Evolutionary conservation across 2,888 invertebrate species (phyloP).

Genomic region (Polietes domitor): DNA sequence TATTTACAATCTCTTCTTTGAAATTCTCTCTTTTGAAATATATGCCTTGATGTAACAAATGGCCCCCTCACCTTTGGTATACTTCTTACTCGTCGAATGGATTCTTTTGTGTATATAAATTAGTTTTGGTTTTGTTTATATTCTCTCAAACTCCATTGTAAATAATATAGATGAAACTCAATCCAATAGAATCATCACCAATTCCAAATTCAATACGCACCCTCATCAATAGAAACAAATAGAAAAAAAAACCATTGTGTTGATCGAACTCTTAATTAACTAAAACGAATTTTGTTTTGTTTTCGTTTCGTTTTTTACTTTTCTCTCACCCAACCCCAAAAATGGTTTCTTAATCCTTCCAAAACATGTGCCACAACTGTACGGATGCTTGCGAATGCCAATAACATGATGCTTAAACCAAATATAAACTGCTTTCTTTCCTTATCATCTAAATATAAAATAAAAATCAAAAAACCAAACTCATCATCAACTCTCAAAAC

Average conservation of each 20-base stretch:
- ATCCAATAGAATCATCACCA: constrained; percentile 49
- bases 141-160: constrained; percentile 56
- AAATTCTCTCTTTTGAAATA: no score
- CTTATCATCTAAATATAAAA: constrained; percentile 43
- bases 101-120: not conserved
- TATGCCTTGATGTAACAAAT: no score
- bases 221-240: constrained; percentile 45
- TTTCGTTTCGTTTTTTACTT: constrained; percentile 59
- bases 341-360: constrained; percentile 31
- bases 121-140: constrained; percentile 37
- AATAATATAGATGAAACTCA: constrained; percentile 50
- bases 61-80: constrained; percentile 41
- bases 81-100: constrained; percentile 22
- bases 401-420: constrained; percentile 24
- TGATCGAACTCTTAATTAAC: constrained; percentile 53
- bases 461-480: constrained; percentile 25
- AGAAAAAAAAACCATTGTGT: constrained; percentile 33
- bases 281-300: constrained; percentile 36
- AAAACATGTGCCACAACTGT: constrained; percentile 27
- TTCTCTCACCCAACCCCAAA: constrained; percentile 39
- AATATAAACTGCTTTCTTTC: constrained; percentile 49
- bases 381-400: constrained; percentile 38
- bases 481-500: constrained; percentile 40
- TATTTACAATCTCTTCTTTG: no score
- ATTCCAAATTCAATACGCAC: constrained; percentile 61